phyloP scores from a whole-genome alignment of 2,113 vertebrate species.

The Oncorhynchus keta region DNA sequence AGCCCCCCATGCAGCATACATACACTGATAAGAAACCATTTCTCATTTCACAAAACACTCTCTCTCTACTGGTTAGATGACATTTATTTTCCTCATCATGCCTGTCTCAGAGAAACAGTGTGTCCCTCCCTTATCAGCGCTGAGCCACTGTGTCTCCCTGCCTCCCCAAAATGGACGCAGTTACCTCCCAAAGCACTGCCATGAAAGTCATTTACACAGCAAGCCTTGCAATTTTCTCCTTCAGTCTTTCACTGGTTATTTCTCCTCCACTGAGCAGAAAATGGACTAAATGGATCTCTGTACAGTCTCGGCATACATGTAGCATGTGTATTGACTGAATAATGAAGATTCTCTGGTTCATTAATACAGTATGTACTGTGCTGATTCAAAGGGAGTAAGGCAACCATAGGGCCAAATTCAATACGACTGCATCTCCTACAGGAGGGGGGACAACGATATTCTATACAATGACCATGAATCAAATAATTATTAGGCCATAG shows the following conservation, averaged over 20 bases:
- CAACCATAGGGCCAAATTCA: not conserved
- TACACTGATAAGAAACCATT: conserved; percentile 35
- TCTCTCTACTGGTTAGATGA: conserved; percentile 37
- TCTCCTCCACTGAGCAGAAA: conserved; percentile 20
- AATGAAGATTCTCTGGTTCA: not conserved
- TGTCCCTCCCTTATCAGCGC: conserved; percentile 43
- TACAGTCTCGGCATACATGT: not conserved
- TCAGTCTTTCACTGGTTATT: conserved; percentile 6
- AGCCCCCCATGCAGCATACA: not conserved
- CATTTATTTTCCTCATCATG: conserved; percentile 33
- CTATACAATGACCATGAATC: not conserved
- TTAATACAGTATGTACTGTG: not conserved
- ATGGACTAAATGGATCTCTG: not conserved
- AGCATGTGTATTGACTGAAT: not conserved
- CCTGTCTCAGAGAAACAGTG: conserved; percentile 30
- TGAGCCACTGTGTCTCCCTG: conserved; percentile 46
- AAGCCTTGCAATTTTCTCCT: conserved; percentile 26
- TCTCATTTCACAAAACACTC: conserved; percentile 25
- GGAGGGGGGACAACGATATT: not conserved
- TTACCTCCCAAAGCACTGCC: conserved; percentile 40
- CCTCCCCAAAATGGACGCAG: conserved; percentile 46
- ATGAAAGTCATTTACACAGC: conserved; percentile 39
- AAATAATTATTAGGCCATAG: not conserved
- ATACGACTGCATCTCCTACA: not conserved
- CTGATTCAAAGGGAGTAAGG: not conserved